phyloP scores from a whole-genome alignment of 2,113 vertebrate species.

The Fulmarus glacialis region DNA sequence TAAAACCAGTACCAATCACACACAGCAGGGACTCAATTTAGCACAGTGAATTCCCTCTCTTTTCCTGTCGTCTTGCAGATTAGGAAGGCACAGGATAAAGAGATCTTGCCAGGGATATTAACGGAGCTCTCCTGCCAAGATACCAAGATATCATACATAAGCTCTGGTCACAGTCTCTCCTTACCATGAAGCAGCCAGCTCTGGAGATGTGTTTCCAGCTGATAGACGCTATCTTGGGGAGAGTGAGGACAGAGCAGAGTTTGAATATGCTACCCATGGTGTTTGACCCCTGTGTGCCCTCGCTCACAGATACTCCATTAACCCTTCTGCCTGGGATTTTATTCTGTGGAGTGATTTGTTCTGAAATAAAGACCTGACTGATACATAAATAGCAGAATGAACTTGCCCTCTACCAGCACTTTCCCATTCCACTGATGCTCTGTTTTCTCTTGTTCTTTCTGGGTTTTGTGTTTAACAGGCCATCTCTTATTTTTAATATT shows the following conservation, averaged over 20 bases:
- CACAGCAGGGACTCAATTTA: not conserved
- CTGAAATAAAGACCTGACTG: not conserved
- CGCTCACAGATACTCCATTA: not conserved
- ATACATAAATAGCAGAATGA: not conserved
- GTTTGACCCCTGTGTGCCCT: not conserved
- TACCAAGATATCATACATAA: not conserved
- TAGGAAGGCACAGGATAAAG: constrained; percentile 6
- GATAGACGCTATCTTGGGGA: not conserved
- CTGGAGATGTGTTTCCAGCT: constrained; percentile 4
- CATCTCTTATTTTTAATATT: not conserved
- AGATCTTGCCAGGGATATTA: constrained; percentile 1
- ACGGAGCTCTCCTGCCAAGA: not conserved
- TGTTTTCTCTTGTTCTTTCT: not conserved
- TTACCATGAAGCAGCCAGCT: not conserved
- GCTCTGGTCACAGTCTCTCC: not conserved
- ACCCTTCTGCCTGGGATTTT: not conserved
- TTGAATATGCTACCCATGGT: not conserved
- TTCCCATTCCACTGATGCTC: not conserved
- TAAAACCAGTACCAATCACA: not conserved
- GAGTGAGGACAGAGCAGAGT: not conserved
- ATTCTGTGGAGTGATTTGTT: not conserved
- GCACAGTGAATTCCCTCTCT: not conserved
- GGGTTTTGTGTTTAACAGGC: not conserved
- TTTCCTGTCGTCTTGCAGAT: not conserved
- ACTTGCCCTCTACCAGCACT: not conserved